Evolutionary conservation across 2,888 invertebrate genomes (phyloP).

Genomic region (Heliconius cydno): DNA sequence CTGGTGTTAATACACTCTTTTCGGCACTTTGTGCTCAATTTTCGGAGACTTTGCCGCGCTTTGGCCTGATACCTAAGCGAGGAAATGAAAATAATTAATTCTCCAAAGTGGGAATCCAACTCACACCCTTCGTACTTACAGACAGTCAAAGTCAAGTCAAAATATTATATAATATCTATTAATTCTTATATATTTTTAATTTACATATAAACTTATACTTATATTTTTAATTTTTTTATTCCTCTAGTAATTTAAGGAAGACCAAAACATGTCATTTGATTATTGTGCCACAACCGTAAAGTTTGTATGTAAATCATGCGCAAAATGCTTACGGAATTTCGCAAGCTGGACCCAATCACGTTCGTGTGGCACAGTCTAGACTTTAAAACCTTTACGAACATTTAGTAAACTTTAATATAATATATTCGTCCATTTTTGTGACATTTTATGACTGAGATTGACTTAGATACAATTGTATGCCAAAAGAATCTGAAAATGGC

Average conservation of each 20-base stretch:
- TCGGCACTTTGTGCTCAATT: no score
- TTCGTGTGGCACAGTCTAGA: slow-evolving; percentile 21
- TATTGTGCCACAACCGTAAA: slow-evolving; percentile 24
- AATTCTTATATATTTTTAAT: not conserved
- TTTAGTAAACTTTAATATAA: not conserved
- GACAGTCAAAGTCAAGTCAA: no score
- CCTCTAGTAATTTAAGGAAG: not conserved
- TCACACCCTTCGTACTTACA: no score
- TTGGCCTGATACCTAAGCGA: no score
- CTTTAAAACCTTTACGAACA: slow-evolving; percentile 3
- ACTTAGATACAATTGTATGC: slow-evolving; percentile 49
- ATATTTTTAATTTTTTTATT: not conserved
- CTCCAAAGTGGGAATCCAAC: no score
- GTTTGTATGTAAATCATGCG: slow-evolving; percentile 23
- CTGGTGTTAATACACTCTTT: no score
- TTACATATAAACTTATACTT: not conserved
- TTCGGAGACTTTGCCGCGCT: no score
- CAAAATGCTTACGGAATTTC: slow-evolving; percentile 12
- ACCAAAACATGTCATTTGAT: not conserved
- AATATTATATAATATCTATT: no score
- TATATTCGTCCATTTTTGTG: slow-evolving; percentile 38
- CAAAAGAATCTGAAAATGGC: slow-evolving; percentile 41
- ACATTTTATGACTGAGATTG: slow-evolving; percentile 40
- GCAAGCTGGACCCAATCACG: slow-evolving; percentile 21
- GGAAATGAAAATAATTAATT: no score